Base-by-base conservation (phyloP, 2,888 invertebrate species). In the Pterostichus niger region DNA sequence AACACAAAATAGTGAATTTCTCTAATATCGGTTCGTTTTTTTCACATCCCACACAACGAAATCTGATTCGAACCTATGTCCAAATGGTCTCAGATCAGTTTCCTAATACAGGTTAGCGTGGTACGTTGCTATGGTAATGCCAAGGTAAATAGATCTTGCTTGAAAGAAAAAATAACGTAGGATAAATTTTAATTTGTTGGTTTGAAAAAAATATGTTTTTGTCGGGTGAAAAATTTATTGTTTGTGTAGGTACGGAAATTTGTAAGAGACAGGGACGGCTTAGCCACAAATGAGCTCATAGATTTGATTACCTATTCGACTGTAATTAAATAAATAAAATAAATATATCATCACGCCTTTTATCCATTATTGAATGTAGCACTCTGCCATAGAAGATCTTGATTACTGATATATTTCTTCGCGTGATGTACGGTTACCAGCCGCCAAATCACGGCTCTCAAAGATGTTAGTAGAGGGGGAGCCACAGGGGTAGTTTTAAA, bases 31-130 rank as follows among this genome's bases (percentile, higher is more conserved):
- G 13, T 17, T 9, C 59, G 31, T 75, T 49, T 75, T 75, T 49
- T 75, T 17, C 7, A 17, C 24, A 24, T 52, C 75, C 52, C 31
- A 75, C 49, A 24, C 75, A 44, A 15, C 31, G 6, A n/a, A 71
- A 15, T 13, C 56, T 33, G 35, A 35, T 11, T 64, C 33, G 10
- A 73, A 73, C 73, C 46, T 10, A 24, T 17, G 73, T 17, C 44
- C 59, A 79, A 79, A 79, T 79, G 64, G 79, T 44, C 49, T 46
- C 44, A n/a, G 79, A 40, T 64, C 40, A 49, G 31, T 79, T 61
- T 79, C 79, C 79, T 64, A 79, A 64, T 79, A 77, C 79, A 79
- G 76, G 46, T 11, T n/a, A 15, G 79, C 79, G 79, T 79, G 79
- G 79, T 68, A 11, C 17, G 13, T 49, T 13, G 31, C 46, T 56